Conservation (phyloP, 2,888 invertebrate species). For the Crossocerus cetratus region DNA sequence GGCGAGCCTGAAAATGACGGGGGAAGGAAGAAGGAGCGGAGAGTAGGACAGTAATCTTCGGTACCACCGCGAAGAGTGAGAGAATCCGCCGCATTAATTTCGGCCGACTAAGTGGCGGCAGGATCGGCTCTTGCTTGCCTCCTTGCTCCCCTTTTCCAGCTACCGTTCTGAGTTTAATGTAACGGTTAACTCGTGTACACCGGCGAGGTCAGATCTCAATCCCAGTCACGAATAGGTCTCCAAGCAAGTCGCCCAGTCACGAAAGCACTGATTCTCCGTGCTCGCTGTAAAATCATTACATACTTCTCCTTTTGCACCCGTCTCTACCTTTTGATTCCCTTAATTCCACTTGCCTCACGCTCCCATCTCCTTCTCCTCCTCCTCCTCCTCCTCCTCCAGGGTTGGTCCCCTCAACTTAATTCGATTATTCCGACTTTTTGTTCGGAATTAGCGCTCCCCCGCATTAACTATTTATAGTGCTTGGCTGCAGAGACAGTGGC, state of each 20-base stretch:
- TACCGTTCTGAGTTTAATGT: slow-evolving; percentile 63
- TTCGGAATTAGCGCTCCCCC: neutral
- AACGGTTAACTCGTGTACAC: slow-evolving; percentile 66
- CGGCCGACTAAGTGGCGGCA: slow-evolving; percentile 31
- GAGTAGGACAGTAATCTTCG: neutral
- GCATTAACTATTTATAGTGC: neutral
- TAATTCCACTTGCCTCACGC: too few species aligned
- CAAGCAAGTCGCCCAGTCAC: slow-evolving; percentile 63
- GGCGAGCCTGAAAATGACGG: slow-evolving; percentile 37
- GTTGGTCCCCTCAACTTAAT: neutral
- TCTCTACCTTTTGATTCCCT: neutral
- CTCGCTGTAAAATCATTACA: slow-evolving; percentile 5
- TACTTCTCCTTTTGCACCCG: slow-evolving; percentile 19
- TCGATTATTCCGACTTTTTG: neutral
- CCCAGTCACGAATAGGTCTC: slow-evolving; percentile 66
- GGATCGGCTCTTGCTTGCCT: slow-evolving; percentile 29
- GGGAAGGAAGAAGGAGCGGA: slow-evolving; percentile 38
- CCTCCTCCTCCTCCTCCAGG: neutral
- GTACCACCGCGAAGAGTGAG: slow-evolving; percentile 14
- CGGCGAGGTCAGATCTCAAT: slow-evolving; percentile 70
- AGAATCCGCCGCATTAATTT: slow-evolving; percentile 42
- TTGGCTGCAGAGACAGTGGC: neutral
- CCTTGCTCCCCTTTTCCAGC: slow-evolving; percentile 54
- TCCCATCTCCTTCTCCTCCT: slow-evolving; percentile 5
- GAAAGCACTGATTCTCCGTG: slow-evolving; percentile 46